Conservation (phyloP, 2,113 vertebrate genomes). For the Neodon shergylaensis region DNA sequence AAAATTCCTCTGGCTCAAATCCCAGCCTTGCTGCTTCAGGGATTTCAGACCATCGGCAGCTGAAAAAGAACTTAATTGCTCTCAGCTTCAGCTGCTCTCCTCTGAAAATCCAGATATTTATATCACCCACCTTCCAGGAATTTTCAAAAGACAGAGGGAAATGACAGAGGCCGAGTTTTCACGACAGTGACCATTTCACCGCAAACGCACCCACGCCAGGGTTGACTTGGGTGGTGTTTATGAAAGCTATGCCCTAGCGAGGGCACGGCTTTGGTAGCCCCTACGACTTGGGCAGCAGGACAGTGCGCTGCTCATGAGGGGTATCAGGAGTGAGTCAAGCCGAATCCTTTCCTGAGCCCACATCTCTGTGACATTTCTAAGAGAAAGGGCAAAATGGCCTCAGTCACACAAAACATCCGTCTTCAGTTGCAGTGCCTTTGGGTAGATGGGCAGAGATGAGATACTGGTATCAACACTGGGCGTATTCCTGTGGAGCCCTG, state of each 20-base stretch:
- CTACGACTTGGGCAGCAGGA: not conserved
- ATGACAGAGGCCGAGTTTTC: not conserved
- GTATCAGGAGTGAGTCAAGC: not conserved
- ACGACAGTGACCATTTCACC: not conserved
- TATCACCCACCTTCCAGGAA: not conserved
- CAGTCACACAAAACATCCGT: not conserved
- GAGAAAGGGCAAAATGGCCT: conserved; percentile 19
- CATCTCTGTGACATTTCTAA: not conserved
- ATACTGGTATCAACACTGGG: not conserved
- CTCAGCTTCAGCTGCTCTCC: not conserved
- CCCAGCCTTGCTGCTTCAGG: not conserved
- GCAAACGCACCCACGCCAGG: not conserved
- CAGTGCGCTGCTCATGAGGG: not conserved
- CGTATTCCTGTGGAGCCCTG: not conserved
- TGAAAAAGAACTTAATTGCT: not conserved
- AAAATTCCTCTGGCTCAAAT: not conserved
- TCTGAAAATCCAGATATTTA: not conserved
- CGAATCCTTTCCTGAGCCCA: not conserved
- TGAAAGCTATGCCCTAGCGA: not conserved
- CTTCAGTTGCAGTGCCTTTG: not conserved
- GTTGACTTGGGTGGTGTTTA: not conserved
- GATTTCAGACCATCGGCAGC: not conserved
- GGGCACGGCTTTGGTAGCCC: not conserved
- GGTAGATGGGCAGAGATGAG: not conserved
- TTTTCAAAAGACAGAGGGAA: conserved; percentile 8